phyloP scores from a whole-genome alignment of 1,140 invertebrate genomes.

The Meloidogyne hapla region DNA sequence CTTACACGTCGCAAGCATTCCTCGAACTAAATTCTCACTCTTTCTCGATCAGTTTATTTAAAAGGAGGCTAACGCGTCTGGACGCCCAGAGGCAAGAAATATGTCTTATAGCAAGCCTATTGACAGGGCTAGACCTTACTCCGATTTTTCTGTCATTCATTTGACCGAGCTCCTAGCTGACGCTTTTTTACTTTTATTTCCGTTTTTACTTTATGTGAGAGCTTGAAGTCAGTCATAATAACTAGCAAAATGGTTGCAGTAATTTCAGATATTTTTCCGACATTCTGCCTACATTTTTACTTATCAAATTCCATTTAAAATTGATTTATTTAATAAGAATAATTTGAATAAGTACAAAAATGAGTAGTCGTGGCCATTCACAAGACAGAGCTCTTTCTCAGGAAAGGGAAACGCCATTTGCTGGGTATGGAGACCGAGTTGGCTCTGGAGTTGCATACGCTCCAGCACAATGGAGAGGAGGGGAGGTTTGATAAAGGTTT shows the following conservation, averaged over 20 bases:
- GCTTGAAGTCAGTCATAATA: neutral
- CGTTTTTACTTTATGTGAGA: neutral
- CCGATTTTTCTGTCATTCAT: neutral
- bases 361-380: constrained; percentile 45
- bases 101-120: no score
- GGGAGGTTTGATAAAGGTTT: constrained; percentile 49
- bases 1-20: neutral
- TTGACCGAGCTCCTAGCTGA: neutral
- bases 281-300: neutral
- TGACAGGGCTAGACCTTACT: no score
- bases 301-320: neutral
- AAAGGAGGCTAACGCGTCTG: neutral
- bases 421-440: constrained; percentile 60
- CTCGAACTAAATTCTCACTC: neutral
- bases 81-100: neutral
- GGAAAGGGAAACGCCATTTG: constrained; percentile 50
- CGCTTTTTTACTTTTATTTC: neutral
- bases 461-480: constrained; percentile 51
- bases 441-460: constrained; percentile 61
- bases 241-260: neutral
- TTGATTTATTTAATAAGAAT: neutral
- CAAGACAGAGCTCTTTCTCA: constrained; percentile 35
- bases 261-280: neutral
- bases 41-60: neutral
- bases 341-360: constrained; percentile 7